Evolutionary conservation across 30 jellyfish, hydroid and myxozoan genomes (phyloP), one percentile per base, ranked within the genome.

Genomic region (Turritopsis rubra): DNA sequence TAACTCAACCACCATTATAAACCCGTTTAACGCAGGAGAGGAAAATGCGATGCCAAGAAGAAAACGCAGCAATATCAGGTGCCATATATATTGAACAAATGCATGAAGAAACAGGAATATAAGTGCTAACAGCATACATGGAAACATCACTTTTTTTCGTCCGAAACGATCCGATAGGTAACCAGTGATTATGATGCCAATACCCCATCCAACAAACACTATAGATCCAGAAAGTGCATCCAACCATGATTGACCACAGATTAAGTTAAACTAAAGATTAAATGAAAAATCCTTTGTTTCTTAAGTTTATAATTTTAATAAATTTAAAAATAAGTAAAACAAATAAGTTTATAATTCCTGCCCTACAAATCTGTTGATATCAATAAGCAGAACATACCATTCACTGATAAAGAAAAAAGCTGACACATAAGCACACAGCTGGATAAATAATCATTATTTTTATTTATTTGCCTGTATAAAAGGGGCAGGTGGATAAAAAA

Each of bases 201-300:
- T 25, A 16, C 92, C 97, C 97, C 97, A 90, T 52, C 97, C 97
- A 65, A 90, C 76, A 84, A 80, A 90, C 68, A 90, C 54, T 16
- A 89, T 90, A 20, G 95, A 81, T 54, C 90, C 90, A n/a, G 89
- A 87, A 24, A 90, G 79, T 18, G 97, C 90, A 26, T 83, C 95
- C 24, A 84, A 24, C 71, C 86, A 79, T 28, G 83, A 65, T 31
- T 75, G 65, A 1, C 78, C 88, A 73, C 97, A 90, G 28, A 90
- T 95, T 75, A 90, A 75, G 80, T 90, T 89, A 74, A 81, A 90
- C 97, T 90, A 75, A 72, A 82, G 81, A 21, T 5, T 31, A 17
- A 82, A 75, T 68, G 9, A 68, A 68, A 60, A 60, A n/a, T n/a
- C n/a, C n/a, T n/a, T n/a, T n/a, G n/a, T n/a, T n/a, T n/a, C n/a